Base-by-base conservation (phyloP, 2,113 vertebrate species). In the Probosciger aterrimus region DNA sequence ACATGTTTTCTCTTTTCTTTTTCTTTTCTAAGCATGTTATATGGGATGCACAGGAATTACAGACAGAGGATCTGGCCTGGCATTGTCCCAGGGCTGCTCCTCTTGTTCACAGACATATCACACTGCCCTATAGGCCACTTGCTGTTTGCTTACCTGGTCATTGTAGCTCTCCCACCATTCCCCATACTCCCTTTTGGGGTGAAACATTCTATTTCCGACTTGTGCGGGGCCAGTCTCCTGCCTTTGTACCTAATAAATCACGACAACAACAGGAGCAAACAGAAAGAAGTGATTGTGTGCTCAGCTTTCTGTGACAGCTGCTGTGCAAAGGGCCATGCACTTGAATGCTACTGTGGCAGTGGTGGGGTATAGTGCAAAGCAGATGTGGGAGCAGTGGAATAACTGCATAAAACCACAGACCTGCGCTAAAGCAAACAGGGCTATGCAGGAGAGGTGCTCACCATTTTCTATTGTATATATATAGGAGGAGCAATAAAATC, bases 141-240 rank as follows among this genome's bases (percentile, higher is more conserved):
- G 97, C 97, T 92, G 73, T 97, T 97, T 94, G 97, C 98, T 98
- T 98, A 98, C 98, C 98, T 98, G 97, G 98, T 98, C 97, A 98
- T 97, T 84, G 98, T 98, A 96, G 98, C 98, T 98, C 98, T 96
- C 98, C 98, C 98, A 98, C 98, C 98, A 98, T 98, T 98, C 94
- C 98, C 98, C 98, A 98, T 97, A 98, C 98, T 98, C 98, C 98
- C 98, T 98, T 98, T 98, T 97, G 98, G 98, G 97, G 98, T 98
- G 98, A 98, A 98, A 98, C 98, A 98, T 85, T 98, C 98, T 98
- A 98, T 98, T 98, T 98, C 98, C 97, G 98, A 98, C 98, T 98
- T 98, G 98, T 96, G 97, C 97, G 98, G 98, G 96, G 98, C 98
- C 98, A 98, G 96, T 92, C 97, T 98, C 98, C 98, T 98, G 98